Evolutionary conservation across 2,888 invertebrate genomes (phyloP).

Genomic region (Globia sparganii): DNA sequence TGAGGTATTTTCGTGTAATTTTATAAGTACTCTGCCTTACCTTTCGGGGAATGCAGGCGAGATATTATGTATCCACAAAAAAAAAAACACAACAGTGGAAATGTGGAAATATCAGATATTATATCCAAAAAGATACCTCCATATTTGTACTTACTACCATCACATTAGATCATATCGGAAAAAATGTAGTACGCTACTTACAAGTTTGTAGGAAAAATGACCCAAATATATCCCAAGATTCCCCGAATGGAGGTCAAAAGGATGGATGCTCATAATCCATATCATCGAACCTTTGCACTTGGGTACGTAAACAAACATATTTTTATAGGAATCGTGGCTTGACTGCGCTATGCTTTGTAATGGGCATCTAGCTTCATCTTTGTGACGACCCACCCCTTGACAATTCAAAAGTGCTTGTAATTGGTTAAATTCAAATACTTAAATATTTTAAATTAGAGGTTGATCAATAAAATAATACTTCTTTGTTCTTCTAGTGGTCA

Average conservation of each 20-base stretch:
- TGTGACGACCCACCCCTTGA: background rate
- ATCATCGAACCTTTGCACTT: constrained; percentile 45
- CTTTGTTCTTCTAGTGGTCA: background rate
- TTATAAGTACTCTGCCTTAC: background rate
- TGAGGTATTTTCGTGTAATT: background rate
- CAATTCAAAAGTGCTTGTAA: background rate
- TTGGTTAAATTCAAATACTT: background rate
- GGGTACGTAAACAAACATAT: constrained; percentile 36
- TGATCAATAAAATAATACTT: background rate
- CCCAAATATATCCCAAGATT: constrained; percentile 32
- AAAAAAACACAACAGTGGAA: background rate
- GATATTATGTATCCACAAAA: background rate
- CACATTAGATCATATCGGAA: constrained; percentile 7
- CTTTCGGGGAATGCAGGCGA: background rate
- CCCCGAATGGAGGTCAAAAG: constrained; percentile 37
- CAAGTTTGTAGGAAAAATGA: constrained; percentile 30
- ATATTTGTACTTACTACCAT: constrained; percentile 5
- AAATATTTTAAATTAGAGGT: background rate
- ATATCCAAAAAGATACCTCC: background rate
- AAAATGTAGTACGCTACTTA: constrained; percentile 16
- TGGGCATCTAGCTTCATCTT: background rate
- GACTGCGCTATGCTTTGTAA: background rate
- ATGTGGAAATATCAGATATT: background rate
- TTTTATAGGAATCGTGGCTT: constrained; percentile 11
- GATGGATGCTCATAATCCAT: constrained; percentile 49